phyloP scores from a whole-genome alignment of 2,888 invertebrate species.

The Protodeltote pygarga region DNA sequence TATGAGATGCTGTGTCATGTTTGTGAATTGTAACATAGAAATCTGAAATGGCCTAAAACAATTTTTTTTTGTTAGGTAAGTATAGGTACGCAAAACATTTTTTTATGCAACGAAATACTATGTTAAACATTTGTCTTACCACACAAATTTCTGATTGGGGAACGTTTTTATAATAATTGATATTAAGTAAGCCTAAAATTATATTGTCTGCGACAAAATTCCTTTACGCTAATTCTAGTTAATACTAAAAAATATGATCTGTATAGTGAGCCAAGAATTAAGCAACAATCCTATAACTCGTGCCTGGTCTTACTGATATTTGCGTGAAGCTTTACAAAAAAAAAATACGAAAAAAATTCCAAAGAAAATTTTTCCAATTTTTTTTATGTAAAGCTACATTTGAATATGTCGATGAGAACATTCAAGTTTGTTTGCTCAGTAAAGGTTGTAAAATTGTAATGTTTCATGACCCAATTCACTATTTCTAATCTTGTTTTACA shows the following conservation, averaged over 20 bases:
- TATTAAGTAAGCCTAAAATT: slow-evolving; percentile 70
- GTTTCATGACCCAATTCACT: slow-evolving; percentile 46
- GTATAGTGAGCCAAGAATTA: slow-evolving; percentile 58
- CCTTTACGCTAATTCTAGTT: slow-evolving; percentile 69
- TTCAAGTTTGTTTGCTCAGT: slow-evolving; percentile 82
- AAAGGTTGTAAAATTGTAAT: slow-evolving; percentile 73
- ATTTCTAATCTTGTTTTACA: slow-evolving; percentile 34
- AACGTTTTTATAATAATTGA: slow-evolving; percentile 56
- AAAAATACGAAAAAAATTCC: no score
- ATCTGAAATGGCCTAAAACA: background rate
- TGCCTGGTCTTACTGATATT: slow-evolving; percentile 70
- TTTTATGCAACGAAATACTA: slow-evolving; percentile 8
- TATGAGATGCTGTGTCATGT: no score
- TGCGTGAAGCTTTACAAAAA: slow-evolving; percentile 43
- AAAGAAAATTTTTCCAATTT: background rate
- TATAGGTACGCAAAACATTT: background rate
- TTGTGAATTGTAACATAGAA: background rate
- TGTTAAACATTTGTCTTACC: no score
- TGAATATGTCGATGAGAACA: slow-evolving; percentile 56
- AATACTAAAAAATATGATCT: slow-evolving; percentile 57
- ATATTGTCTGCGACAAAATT: slow-evolving; percentile 65
- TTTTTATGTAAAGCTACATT: slow-evolving; percentile 46
- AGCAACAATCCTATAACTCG: slow-evolving; percentile 68
- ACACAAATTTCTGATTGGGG: slow-evolving; percentile 35
- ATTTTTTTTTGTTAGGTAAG: background rate